Percentiles rank a stretch among this genome's conserved stretches.
Evolutionary conservation across 2,888 invertebrate genomes (phyloP).

Genomic region (Melieria omissa): DNA sequence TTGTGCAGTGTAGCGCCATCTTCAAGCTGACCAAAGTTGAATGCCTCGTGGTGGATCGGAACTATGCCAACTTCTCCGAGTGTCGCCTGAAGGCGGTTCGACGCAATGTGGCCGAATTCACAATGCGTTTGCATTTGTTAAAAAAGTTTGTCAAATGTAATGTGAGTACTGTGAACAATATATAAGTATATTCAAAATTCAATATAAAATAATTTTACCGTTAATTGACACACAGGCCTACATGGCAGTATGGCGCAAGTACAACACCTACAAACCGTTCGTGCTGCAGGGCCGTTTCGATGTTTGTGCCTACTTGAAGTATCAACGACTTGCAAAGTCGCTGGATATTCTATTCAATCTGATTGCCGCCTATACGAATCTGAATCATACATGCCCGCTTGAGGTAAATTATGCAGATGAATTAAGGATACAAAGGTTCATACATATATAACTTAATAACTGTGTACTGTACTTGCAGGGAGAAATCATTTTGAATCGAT

Average conservation of each 20-base stretch:
- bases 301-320: no score
- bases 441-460: background rate
- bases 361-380: slow-evolving; percentile 10
- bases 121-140: background rate
- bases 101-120: slow-evolving; percentile 13
- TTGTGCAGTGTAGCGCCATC: background rate
- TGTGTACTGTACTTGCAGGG: slow-evolving; percentile 20
- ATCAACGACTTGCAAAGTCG: background rate
- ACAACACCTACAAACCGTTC: no score
- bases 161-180: background rate
- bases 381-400: slow-evolving; percentile 22
- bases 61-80: background rate
- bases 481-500: slow-evolving; percentile 12
- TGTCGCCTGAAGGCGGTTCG: slow-evolving; percentile 27
- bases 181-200: no score
- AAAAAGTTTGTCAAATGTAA: slow-evolving; percentile 1
- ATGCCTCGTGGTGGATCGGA: slow-evolving; percentile 3
- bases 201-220: no score
- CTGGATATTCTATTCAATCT: slow-evolving; percentile 21
- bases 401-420: background rate
- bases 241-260: no score
- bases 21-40: slow-evolving; percentile 28
- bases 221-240: no score
- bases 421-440: background rate
- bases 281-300: no score